phyloP scores from a whole-genome alignment of 1,140 invertebrate genomes.

The Rhopalosiphum maidis region DNA sequence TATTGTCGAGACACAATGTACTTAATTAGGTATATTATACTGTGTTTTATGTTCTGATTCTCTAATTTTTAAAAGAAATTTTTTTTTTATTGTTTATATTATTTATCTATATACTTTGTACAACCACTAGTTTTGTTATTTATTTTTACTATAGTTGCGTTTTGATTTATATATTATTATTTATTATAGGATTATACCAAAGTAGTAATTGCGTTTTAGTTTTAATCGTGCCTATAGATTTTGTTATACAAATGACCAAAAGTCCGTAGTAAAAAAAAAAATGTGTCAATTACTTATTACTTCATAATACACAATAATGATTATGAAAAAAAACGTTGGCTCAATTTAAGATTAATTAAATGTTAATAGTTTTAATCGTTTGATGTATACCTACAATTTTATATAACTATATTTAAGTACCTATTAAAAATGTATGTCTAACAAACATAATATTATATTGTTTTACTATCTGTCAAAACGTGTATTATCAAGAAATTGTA shows the following conservation, averaged over 20 bases:
- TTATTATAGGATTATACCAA: not conserved
- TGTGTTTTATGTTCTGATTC: slow-evolving; percentile 5
- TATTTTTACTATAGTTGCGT: not conserved
- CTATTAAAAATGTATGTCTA: not conserved
- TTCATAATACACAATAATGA: not conserved
- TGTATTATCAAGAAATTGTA: not conserved
- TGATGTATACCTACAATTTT: not conserved
- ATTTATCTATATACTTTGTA: not conserved
- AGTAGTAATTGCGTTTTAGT: not conserved
- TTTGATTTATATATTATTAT: not conserved
- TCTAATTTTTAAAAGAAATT: not conserved
- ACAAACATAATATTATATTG: not conserved
- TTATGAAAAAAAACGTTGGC: slow-evolving; percentile 20
- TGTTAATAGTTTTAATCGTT: not conserved
- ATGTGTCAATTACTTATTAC: not conserved
- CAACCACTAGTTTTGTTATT: not conserved
- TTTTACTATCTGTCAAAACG: not conserved
- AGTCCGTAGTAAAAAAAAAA: not conserved
- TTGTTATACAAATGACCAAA: not conserved
- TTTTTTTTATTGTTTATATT: not conserved
- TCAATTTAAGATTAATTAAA: slow-evolving; percentile 29
- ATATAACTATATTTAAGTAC: not conserved
- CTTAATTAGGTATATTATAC: not conserved
- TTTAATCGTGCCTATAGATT: not conserved
- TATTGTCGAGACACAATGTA: not conserved